phyloP scores from a whole-genome alignment of 2,797 vertebrate genomes.

The Anguilla obscura region DNA sequence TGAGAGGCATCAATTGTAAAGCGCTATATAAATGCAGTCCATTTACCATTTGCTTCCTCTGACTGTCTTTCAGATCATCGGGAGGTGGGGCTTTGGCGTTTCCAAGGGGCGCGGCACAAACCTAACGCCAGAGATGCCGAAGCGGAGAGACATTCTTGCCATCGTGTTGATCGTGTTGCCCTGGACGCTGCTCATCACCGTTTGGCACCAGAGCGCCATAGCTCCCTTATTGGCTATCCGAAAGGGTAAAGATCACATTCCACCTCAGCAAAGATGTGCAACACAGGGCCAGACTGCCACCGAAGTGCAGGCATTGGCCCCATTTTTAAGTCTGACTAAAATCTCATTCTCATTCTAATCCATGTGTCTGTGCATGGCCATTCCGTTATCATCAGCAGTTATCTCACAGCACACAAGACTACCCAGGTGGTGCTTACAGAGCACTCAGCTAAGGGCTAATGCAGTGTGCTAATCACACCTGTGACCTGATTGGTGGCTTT shows the following conservation, averaged over 20 bases:
- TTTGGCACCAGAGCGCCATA: conserved; percentile 97
- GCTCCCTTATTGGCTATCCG: conserved; percentile 91
- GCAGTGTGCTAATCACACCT: background rate
- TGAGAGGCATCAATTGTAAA: too few species aligned
- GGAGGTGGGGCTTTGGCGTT: background rate
- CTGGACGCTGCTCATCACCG: conserved; percentile 98
- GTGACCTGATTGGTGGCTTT: background rate
- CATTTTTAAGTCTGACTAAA: conserved; percentile 7
- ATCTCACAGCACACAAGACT: background rate
- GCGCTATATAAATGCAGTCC: too few species aligned
- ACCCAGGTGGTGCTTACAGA: background rate
- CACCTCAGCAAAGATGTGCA: background rate
- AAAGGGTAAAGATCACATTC: conserved; percentile 81
- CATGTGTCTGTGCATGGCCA: background rate
- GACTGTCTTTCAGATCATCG: conserved; percentile 80
- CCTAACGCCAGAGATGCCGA: conserved; percentile 98
- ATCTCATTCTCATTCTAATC: conserved; percentile 18
- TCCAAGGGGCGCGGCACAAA: conserved; percentile 82
- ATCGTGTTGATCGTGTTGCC: conserved; percentile 98
- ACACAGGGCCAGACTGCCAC: background rate
- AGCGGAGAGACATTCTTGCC: conserved; percentile 98
- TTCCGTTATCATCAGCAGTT: background rate
- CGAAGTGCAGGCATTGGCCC: background rate
- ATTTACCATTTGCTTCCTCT: background rate
- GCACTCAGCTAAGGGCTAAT: background rate